Evolutionary conservation across 2,113 vertebrate species (phyloP).

Genomic region (Tyto alba): DNA sequence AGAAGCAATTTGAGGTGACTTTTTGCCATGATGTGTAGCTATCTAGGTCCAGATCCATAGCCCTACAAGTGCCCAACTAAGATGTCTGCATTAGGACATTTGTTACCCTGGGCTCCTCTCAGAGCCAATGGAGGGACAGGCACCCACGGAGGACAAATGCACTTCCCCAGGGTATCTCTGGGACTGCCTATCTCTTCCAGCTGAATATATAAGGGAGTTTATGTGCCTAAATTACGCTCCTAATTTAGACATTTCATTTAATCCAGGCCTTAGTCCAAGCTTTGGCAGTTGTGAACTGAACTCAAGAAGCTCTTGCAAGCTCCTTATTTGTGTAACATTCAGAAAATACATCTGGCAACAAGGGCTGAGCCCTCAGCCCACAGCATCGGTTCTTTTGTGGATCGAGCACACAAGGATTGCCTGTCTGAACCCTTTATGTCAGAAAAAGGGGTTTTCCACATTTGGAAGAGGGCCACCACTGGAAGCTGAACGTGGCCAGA

Average conservation of each 20-base stretch:
- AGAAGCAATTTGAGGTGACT: neutral
- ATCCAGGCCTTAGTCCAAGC: neutral
- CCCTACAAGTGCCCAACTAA: no score
- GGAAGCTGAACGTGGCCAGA: slow-evolving; percentile 25
- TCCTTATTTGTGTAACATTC: neutral
- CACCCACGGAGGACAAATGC: neutral
- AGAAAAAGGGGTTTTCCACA: slow-evolving; percentile 4
- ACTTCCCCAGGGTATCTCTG: neutral
- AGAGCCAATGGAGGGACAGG: neutral
- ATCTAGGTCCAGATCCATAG: neutral
- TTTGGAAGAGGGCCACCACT: neutral
- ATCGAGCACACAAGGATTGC: neutral
- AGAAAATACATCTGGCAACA: neutral
- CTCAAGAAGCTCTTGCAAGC: neutral
- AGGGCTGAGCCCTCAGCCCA: neutral
- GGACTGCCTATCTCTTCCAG: accelerated
- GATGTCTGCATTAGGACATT: neutral
- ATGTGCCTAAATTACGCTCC: neutral
- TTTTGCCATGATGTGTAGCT: neutral
- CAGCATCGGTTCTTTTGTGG: neutral
- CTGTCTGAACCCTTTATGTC: neutral
- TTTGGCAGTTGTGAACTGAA: neutral
- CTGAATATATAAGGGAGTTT: neutral
- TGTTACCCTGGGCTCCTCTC: neutral
- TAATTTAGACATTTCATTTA: neutral